These are phyloP conservation scores for Mactra quadrangularis DNA, from an alignment of 1,140 invertebrate species.

Conservation along the genomic window DNA sequence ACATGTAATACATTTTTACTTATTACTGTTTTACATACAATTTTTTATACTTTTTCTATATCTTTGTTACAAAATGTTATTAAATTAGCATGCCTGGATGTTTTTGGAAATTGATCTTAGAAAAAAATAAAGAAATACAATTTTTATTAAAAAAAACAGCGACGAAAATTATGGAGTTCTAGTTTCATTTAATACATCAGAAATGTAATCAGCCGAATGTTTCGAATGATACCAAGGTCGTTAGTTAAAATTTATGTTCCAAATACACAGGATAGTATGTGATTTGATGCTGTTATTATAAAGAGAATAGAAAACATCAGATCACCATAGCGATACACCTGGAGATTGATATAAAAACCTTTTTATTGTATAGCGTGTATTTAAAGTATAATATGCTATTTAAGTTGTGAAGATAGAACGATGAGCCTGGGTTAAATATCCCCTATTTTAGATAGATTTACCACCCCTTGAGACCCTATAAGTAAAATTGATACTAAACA, in stretches of 20 bases:
- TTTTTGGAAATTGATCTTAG: too few species aligned
- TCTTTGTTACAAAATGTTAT: too few species aligned
- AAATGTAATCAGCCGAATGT: neutral
- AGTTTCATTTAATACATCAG: too few species aligned
- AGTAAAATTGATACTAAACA: constrained; percentile 26
- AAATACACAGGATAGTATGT: constrained; percentile 11
- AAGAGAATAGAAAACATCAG: constrained; percentile 1
- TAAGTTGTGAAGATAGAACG: constrained; percentile 23
- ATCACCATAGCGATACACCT: constrained; percentile 30
- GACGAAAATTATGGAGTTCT: too few species aligned
- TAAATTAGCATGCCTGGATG: too few species aligned
- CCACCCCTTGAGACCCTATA: constrained; percentile 26
- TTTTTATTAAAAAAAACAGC: too few species aligned
- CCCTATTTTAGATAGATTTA: constrained; percentile 28
- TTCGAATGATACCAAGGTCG: constrained; percentile 10
- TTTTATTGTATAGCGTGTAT: constrained; percentile 12
- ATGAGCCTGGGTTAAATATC: constrained; percentile 53
- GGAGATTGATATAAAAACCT: neutral
- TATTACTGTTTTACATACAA: too few species aligned
- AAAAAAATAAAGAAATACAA: too few species aligned
- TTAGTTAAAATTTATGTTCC: constrained; percentile 25
- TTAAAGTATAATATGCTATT: constrained; percentile 19
- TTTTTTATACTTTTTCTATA: too few species aligned
- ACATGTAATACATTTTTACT: too few species aligned
- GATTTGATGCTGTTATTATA: constrained; percentile 13